These are phyloP conservation scores for Patiria pectinifera DNA, from an alignment of 53 echinoderm and acorn worm species.

Conservation along the genomic window DNA sequence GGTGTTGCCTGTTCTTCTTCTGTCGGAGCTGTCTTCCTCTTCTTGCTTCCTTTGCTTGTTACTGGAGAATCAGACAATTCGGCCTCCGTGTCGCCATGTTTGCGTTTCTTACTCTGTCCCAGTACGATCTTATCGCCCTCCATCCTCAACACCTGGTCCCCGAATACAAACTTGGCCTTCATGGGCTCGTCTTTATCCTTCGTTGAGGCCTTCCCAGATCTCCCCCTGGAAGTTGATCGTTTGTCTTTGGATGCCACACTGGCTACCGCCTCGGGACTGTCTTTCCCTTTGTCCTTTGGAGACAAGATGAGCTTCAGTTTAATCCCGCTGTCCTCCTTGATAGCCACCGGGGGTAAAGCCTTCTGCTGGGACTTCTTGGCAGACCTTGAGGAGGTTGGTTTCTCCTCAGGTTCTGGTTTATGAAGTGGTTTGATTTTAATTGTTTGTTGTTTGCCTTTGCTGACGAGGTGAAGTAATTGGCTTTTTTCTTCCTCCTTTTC, in stretches of 20 bases:
- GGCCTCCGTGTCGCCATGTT: slow-evolving; percentile 13
- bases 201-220: slow-evolving; percentile 6
- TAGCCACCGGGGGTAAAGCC: slow-evolving; percentile 25
- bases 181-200: slow-evolving; percentile 64
- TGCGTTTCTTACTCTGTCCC: slow-evolving; percentile 44
- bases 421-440: slow-evolving; percentile 30
- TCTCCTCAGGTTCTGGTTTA: slow-evolving; percentile 22
- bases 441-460: slow-evolving; percentile 31
- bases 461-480: slow-evolving; percentile 46
- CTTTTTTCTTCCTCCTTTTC: background rate
- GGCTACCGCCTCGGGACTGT: background rate
- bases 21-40: background rate
- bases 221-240: slow-evolving; percentile 11
- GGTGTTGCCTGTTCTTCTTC: slow-evolving; percentile 2
- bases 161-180: slow-evolving; percentile 69
- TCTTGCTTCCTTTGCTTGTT: slow-evolving; percentile 36
- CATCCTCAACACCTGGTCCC: slow-evolving; percentile 53
- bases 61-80: background rate
- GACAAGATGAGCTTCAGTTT: slow-evolving; percentile 75
- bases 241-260: slow-evolving; percentile 6
- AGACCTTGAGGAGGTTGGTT: slow-evolving; percentile 12
- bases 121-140: slow-evolving; percentile 56
- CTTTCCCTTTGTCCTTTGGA: slow-evolving; percentile 66
- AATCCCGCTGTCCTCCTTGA: slow-evolving; percentile 68
- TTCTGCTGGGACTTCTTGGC: slow-evolving; percentile 37